Evolutionary conservation across 64 coral and sea anemone genomes (phyloP).

Genomic region (Montipora foliosa): DNA sequence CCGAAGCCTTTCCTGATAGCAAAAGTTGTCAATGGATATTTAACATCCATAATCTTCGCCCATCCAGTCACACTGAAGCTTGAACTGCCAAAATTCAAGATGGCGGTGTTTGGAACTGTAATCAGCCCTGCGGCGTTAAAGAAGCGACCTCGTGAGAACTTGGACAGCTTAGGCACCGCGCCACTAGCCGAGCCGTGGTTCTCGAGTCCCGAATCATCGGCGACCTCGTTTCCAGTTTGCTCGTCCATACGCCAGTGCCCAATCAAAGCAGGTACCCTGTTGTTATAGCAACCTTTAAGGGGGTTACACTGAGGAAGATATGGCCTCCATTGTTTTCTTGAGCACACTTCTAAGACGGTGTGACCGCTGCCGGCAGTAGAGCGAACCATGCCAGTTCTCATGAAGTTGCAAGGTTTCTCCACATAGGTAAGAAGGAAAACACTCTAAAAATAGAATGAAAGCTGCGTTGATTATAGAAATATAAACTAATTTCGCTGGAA

Average conservation of each 20-base stretch:
- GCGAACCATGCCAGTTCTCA: constrained; percentile 46
- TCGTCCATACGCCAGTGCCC: constrained; percentile 59
- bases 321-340: constrained; percentile 8
- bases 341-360: constrained; percentile 27
- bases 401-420: constrained; percentile 35
- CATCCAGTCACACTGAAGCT: constrained; percentile 13
- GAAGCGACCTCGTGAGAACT: too few species aligned
- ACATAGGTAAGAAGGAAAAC: not conserved
- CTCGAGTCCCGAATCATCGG: too few species aligned
- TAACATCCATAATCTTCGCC: constrained; percentile 61
- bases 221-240: too few species aligned
- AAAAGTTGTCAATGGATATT: constrained; percentile 16
- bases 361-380: not conserved
- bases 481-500: too few species aligned
- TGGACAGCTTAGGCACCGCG: too few species aligned
- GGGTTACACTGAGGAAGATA: not conserved
- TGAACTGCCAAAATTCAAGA: constrained; percentile 52
- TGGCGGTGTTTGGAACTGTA: constrained; percentile 25
- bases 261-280: not conserved
- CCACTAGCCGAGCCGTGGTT: too few species aligned
- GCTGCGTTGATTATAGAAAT: too few species aligned
- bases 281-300: not conserved
- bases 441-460: not conserved
- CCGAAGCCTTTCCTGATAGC: too few species aligned
- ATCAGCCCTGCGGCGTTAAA: constrained; percentile 27